These are phyloP conservation scores for Nephrotoma flavescens DNA, from an alignment of 2,888 invertebrate species.

Conservation along the genomic window DNA sequence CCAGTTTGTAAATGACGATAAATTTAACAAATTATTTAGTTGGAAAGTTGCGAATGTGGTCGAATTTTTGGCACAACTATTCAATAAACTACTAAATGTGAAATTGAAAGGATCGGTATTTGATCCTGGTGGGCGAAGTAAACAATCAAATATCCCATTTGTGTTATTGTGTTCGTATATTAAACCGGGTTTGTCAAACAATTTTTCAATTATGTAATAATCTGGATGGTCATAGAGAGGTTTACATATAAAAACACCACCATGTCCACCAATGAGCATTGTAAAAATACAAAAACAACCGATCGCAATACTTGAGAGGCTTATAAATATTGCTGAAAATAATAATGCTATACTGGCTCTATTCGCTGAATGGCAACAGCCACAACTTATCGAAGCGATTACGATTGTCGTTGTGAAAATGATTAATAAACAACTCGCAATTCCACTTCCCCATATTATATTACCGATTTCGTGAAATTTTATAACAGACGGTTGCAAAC, in stretches of 20 bases:
- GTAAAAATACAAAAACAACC: conserved; percentile 26
- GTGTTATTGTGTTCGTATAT: conserved; percentile 37
- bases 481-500: conserved; percentile 20
- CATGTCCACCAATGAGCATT: conserved; percentile 29
- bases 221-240: conserved; percentile 52
- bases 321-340: conserved; percentile 24
- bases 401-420: conserved; percentile 27
- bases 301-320: conserved; percentile 25
- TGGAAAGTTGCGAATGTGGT: conserved; percentile 61
- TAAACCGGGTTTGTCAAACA: conserved; percentile 52
- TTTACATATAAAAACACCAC: conserved; percentile 46
- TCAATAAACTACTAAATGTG: conserved; percentile 20
- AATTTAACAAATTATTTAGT: conserved; percentile 50
- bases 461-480: conserved; percentile 21
- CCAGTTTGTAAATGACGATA: conserved; percentile 39
- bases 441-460: conserved; percentile 26
- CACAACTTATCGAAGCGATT: conserved; percentile 27
- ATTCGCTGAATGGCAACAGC: conserved; percentile 27
- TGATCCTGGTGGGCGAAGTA: conserved; percentile 23
- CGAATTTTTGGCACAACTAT: conserved; percentile 55
- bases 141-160: conserved; percentile 28
- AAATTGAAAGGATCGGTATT: conserved; percentile 28
- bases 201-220: conserved; percentile 44
- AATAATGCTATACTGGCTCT: conserved; percentile 27
- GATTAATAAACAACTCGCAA: conserved; percentile 24